Conservation (phyloP, 64 coral and sea anemone genomes). For the Acropora yongei region DNA sequence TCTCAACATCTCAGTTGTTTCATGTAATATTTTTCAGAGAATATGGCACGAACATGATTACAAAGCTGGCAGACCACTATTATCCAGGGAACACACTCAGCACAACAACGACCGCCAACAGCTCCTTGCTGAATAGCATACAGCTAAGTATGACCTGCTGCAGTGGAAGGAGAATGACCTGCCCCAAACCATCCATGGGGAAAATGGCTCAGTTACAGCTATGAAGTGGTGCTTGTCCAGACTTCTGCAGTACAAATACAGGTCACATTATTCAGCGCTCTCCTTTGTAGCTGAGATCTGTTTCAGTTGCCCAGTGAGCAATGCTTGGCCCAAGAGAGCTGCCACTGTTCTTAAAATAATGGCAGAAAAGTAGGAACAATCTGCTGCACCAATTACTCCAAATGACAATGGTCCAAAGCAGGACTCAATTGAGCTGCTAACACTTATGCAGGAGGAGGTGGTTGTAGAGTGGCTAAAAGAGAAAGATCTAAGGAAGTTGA, state of each 20-base stretch:
- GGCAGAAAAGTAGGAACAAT: conserved; percentile 49
- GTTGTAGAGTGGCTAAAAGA: conserved; percentile 50
- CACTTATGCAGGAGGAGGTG: conserved; percentile 3
- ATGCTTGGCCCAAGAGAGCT: conserved; percentile 59
- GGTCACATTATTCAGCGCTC: conserved; percentile 44
- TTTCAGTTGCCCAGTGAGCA: conserved; percentile 36
- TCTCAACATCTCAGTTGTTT: too few species aligned
- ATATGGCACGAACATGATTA: too few species aligned
- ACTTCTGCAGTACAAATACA: conserved; percentile 29
- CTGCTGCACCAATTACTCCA: conserved; percentile 23
- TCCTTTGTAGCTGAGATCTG: conserved; percentile 46
- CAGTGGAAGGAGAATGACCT: conserved; percentile 59
- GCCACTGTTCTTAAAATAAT: conserved; percentile 39
- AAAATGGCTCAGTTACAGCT: conserved; percentile 47
- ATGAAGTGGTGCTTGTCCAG: conserved; percentile 50
- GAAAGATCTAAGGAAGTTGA: conserved; percentile 16
- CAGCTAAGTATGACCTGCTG: conserved; percentile 49
- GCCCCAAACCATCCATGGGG: conserved; percentile 30
- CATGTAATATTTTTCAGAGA: too few species aligned
- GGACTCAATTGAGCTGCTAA: conserved; percentile 42
- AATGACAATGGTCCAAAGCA: conserved; percentile 32
- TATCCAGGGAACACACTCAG: conserved; percentile 19
- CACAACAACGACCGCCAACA: conserved; percentile 24
- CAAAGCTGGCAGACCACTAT: conserved; percentile 2
- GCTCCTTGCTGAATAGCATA: conserved; percentile 52